These are phyloP conservation scores for Anthoscopus minutus DNA, from an alignment of 2,113 vertebrate genomes.

Conservation along the genomic window DNA sequence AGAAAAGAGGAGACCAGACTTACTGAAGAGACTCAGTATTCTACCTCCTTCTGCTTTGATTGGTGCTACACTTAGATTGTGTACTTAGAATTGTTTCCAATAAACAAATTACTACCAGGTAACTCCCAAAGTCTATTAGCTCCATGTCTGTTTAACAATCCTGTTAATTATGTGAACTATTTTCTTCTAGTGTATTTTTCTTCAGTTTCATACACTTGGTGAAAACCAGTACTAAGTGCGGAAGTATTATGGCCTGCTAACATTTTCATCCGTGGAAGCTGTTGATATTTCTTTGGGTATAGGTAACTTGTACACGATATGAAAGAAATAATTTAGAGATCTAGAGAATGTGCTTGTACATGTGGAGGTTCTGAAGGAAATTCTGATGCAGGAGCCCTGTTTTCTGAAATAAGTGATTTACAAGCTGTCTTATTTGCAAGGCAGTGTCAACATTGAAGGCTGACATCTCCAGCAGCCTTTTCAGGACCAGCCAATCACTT, in stretches of 20 bases:
- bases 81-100: not conserved
- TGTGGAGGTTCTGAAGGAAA: not conserved
- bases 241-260: not conserved
- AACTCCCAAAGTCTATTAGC: not conserved
- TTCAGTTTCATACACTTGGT: not conserved
- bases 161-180: not conserved
- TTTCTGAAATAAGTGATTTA: not conserved
- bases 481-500: not conserved
- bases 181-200: not conserved
- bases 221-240: not conserved
- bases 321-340: not conserved
- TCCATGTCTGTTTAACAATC: not conserved
- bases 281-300: not conserved
- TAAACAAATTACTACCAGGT: not conserved
- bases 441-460: not conserved
- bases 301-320: accelerated
- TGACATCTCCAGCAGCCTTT: not conserved
- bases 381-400: not conserved
- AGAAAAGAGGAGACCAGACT: not conserved
- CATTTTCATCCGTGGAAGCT: not conserved
- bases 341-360: not conserved
- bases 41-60: not conserved
- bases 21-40: not conserved
- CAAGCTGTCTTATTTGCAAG: not conserved
- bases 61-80: not conserved